Evolutionary conservation across 2,888 invertebrate genomes (phyloP), one percentile per base, ranked within the genome.

Genomic region (Lasioglossum vierecki): DNA sequence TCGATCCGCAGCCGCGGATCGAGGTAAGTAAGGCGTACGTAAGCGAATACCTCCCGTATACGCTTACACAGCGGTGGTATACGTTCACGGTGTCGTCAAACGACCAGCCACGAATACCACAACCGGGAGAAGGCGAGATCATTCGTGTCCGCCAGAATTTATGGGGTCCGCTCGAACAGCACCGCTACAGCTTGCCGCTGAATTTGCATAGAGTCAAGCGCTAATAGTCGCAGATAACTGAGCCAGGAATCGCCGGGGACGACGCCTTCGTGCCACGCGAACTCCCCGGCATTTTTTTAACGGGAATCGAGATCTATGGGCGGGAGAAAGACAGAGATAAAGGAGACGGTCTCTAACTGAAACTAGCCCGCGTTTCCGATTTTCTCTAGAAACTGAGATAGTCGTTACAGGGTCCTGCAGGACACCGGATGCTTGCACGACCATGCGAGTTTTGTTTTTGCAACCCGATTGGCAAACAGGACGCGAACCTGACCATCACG

Each of bases 191-290:
- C 88, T 86, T 87, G 91, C 92, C 88, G 89, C 89, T 91, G 91
- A 92, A 94, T 94, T 94, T 94, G 92, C 94, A 94, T 94, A 92
- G 91, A 92, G 93, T 89, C 89, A 90, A 92, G 89, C 84, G 91
- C 93, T 94, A 93, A 94, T 94, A 94, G 93, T 91, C 91, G 84
- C 84, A 92, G 93, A 94, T 94, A 94, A 92, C 92, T 90, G 84
- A 84, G 87, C 85, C 78, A 70, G 86, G 89, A 90, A 89, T 89
- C 88, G 82, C 60, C 80, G 70, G 70, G 86, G 88, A 84, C 86
- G 86, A 89, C 88, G 87, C 88, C 85, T 88, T 85, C 80, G 81
- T 76, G 88, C 86, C 84, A 90, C 85, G 83, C 88, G 84, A 85
- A 81, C 71, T 84, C 80, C 18, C 57, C 79, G 80, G 70, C 73